Conservation (phyloP, 1,140 invertebrate genomes). For the Linepithema humile region DNA sequence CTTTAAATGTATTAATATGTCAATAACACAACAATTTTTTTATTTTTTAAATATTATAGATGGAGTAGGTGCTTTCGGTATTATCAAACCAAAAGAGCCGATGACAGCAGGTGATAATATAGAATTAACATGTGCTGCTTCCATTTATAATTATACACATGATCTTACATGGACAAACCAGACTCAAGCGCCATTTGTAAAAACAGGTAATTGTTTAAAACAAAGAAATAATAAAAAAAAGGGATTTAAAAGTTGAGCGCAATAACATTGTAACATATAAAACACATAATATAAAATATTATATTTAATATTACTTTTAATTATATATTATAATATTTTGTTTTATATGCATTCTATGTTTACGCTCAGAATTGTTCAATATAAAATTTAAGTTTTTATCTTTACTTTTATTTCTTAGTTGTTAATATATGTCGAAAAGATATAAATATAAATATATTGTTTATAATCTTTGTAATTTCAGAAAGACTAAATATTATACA, state of each 20-base stretch:
- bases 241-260: not conserved
- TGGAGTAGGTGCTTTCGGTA: constrained; percentile 80
- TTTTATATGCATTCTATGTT: no score
- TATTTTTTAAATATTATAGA: constrained; percentile 69
- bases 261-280: not conserved
- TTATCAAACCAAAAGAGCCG: constrained; percentile 75
- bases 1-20: not conserved
- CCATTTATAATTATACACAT: constrained; percentile 84
- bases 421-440: no score
- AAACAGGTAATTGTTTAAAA: constrained; percentile 59
- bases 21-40: not conserved
- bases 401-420: no score
- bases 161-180: constrained; percentile 80
- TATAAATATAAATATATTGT: not conserved
- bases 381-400: no score
- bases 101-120: constrained; percentile 85
- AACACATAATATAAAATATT: not conserved
- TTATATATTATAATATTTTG: no score
- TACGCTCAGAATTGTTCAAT: no score
- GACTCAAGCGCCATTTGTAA: constrained; percentile 10
- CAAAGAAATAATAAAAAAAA: not conserved
- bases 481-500: constrained; percentile 62
- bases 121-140: constrained; percentile 84
- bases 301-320: not conserved
- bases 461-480: constrained; percentile 45